Percentiles rank a stretch among this genome's conserved stretches.
Evolutionary conservation across 1,140 invertebrate species (phyloP).

Genomic region (Aphelinus certus): DNA sequence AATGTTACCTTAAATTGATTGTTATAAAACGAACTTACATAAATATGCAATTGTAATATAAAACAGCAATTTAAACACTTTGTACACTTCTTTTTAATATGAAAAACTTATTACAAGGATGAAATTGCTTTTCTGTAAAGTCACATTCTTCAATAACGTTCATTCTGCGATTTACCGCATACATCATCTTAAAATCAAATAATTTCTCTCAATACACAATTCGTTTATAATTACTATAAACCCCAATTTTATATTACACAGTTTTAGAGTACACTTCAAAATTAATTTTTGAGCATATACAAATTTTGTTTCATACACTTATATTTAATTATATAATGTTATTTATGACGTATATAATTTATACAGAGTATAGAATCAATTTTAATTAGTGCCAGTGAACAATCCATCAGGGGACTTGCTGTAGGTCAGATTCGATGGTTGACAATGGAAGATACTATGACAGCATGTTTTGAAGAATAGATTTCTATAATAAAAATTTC

Average conservation of each 20-base stretch:
- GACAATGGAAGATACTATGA: conserved; percentile 28
- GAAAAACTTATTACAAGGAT: conserved; percentile 41
- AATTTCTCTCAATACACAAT: conserved; percentile 39
- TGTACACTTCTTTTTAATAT: conserved; percentile 46
- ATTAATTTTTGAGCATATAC: conserved; percentile 41
- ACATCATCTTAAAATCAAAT: conserved; percentile 40
- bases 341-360: conserved; percentile 49
- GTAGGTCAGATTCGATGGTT: conserved; percentile 26
- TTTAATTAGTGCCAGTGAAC: conserved; percentile 43
- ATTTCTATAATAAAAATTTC: not conserved
- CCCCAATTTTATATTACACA: conserved; percentile 46
- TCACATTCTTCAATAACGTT: conserved; percentile 27
- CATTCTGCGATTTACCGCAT: conserved; percentile 3
- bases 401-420: conserved; percentile 20
- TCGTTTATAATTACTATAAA: conserved; percentile 44
- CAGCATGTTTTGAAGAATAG: conserved; percentile 9
- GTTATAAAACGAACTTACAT: conserved; percentile 28
- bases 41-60: conserved; percentile 36
- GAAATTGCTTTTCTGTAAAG: conserved; percentile 34
- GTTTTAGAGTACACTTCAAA: conserved; percentile 47
- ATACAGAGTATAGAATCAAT: conserved; percentile 46
- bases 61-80: conserved; percentile 46
- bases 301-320: conserved; percentile 44
- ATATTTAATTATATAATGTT: conserved; percentile 42
- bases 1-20: not conserved